Conservation (phyloP, 2,113 vertebrate genomes). For the Willisornis vidua region DNA sequence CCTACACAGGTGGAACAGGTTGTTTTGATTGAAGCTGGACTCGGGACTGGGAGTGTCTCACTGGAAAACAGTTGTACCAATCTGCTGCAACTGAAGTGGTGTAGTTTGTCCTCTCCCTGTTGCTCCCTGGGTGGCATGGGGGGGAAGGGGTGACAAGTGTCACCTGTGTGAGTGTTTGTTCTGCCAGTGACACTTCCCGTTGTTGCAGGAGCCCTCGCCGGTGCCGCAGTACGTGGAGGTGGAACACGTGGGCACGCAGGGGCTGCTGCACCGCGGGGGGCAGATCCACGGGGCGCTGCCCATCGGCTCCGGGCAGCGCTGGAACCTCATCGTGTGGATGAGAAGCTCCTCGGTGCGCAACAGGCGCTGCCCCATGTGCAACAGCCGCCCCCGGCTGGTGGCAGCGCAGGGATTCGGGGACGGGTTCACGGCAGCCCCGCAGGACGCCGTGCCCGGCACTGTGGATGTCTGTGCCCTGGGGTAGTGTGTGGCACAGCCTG, state of each 20-base stretch:
- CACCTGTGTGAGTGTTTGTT: fast-evolving
- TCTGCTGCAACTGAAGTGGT: background rate
- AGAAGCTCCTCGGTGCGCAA: conserved; percentile 86
- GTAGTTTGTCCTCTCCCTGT: fast-evolving
- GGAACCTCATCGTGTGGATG: conserved; percentile 96
- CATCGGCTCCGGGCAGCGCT: conserved; percentile 86
- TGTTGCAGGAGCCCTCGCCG: conserved; percentile 77
- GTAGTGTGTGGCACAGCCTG: background rate
- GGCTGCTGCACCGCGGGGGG: conserved; percentile 90
- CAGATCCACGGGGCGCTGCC: conserved; percentile 92
- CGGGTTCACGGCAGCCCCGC: conserved; percentile 80
- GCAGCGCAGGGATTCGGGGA: conserved; percentile 85
- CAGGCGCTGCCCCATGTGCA: conserved; percentile 92
- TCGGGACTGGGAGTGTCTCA: background rate
- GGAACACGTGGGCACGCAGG: conserved; percentile 77
- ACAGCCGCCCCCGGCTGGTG: conserved; percentile 77
- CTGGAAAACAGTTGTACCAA: background rate
- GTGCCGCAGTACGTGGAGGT: conserved; percentile 82
- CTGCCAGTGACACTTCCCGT: background rate
- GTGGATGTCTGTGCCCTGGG: conserved; percentile 67
- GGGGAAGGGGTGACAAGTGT: background rate
- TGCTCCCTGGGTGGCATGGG: background rate
- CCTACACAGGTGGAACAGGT: background rate
- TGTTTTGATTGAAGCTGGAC: background rate
- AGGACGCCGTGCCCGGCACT: fast-evolving